Evolutionary conservation across 2,797 vertebrate genomes (phyloP), one percentile per base, ranked within the genome.

Genomic region (Sebastes cheni): DNA sequence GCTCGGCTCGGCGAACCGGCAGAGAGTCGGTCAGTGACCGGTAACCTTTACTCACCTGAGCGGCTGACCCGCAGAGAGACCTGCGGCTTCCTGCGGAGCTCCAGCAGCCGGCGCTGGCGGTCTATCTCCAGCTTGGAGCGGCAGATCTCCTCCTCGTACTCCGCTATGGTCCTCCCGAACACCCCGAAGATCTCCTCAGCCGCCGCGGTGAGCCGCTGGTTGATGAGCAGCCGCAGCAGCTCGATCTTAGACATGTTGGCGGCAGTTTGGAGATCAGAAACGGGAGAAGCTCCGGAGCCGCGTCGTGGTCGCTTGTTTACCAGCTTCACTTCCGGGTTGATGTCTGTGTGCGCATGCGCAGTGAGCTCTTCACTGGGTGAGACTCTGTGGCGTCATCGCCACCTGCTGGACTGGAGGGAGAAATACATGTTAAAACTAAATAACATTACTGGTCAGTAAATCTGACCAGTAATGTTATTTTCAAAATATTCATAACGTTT

Each of bases 201-300:
- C 30, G 91, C 92, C 50, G 39, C 91, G 2, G 88, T 87, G 67
- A 93, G 91, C 70, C 88, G 88, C 89, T 92, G 88, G 73, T 39
- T 91, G 79, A 93, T 93, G 8, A 93, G 67, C 52, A 88, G 58
- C 65, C 89, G 2, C 72, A 93, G 14, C 89, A 92, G 72, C 54
- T 90, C 82, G 54, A 91, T 90, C 4, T 90, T 81, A 0, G 86
- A 90, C 91, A 92, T 92, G 1, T 59, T n/a, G 0, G 6, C 46
- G 2, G 20, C 1, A 0, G 9, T 3, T 0, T 9, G 46, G 5
- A 0, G 46, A 14, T 1, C 1, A 27, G 34, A 8, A 25, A 3
- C 52, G 0, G 30, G 3, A 27, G 8, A 5, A 70, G 5, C 32
- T 39, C 69, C 12, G 14, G n/a, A 14, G 6, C 36, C 36, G n/a